Evolutionary conservation across 2,888 invertebrate species (phyloP).

Genomic region (Automeris io): DNA sequence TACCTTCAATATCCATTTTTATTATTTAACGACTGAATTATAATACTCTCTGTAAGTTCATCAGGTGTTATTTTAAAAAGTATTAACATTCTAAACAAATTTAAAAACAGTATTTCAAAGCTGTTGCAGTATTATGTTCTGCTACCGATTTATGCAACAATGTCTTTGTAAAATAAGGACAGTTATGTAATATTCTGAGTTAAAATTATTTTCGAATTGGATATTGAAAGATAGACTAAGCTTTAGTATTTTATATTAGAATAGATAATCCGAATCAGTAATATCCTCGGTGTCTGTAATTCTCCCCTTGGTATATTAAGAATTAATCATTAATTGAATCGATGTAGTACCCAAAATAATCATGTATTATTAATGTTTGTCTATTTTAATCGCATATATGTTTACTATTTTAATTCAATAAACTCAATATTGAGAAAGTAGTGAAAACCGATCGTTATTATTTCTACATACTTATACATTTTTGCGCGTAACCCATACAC

Average conservation of each 20-base stretch:
- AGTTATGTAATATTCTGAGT: too few relatives aligned
- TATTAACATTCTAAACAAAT: too few relatives aligned
- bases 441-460: slow-evolving; percentile 1
- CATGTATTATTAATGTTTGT: background rate
- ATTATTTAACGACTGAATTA: too few relatives aligned
- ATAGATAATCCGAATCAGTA: background rate
- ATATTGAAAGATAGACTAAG: background rate
- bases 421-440: background rate
- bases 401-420: background rate
- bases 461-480: background rate
- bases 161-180: background rate
- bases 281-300: background rate
- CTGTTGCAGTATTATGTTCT: background rate
- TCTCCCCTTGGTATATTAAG: background rate
- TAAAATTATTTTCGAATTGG: too few relatives aligned
- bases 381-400: slow-evolving; percentile 3
- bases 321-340: background rate
- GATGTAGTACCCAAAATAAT: background rate
- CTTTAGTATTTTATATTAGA: background rate
- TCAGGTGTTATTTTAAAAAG: too few relatives aligned
- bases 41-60: too few relatives aligned
- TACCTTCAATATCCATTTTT: too few relatives aligned
- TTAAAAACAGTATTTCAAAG: background rate
- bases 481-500: too few relatives aligned
- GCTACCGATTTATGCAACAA: background rate